These are phyloP conservation scores for Ectemnius lituratus DNA, from an alignment of 2,888 invertebrate genomes.

Conservation along the genomic window DNA sequence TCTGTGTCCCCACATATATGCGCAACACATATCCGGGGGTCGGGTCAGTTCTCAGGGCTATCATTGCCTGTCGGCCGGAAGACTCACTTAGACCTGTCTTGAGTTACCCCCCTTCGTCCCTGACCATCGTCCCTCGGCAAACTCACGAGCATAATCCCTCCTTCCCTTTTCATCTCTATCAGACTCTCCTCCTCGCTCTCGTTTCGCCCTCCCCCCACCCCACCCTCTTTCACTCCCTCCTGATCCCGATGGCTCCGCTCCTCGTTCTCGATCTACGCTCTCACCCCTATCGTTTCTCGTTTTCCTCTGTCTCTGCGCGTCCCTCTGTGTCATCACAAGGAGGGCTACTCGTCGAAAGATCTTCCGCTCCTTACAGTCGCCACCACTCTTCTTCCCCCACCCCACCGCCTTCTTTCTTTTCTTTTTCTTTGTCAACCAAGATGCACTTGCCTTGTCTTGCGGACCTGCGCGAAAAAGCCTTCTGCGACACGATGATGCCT, in stretches of 20 bases:
- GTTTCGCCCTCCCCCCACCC: slow-evolving; percentile 23
- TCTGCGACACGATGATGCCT: slow-evolving; percentile 19
- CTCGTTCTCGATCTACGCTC: slow-evolving; percentile 42
- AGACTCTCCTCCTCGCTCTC: slow-evolving; percentile 3
- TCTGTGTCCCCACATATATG: slow-evolving; percentile 68
- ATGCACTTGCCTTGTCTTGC: neutral
- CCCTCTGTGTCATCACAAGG: slow-evolving; percentile 32
- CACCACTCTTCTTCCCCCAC: neutral
- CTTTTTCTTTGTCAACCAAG: neutral
- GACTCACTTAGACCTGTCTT: slow-evolving; percentile 78
- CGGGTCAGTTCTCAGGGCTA: slow-evolving; percentile 78
- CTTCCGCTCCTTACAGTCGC: neutral
- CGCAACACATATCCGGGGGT: slow-evolving; percentile 76
- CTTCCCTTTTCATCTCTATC: slow-evolving; percentile 53
- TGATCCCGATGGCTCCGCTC: slow-evolving; percentile 35
- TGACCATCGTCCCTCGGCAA: slow-evolving; percentile 59
- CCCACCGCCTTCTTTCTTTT: neutral
- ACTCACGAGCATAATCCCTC: slow-evolving; percentile 63
- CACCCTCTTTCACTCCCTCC: slow-evolving; percentile 16
- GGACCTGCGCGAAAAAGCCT: slow-evolving; percentile 17
- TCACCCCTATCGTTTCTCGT: slow-evolving; percentile 32
- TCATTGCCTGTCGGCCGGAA: slow-evolving; percentile 77
- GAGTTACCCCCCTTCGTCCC: slow-evolving; percentile 75
- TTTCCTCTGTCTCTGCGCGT: slow-evolving; percentile 51
- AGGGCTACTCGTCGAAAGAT: neutral